Evolutionary conservation across 2,888 invertebrate species (phyloP), one percentile per base, ranked within the genome.

Genomic region (Pristionchus arcanus): DNA sequence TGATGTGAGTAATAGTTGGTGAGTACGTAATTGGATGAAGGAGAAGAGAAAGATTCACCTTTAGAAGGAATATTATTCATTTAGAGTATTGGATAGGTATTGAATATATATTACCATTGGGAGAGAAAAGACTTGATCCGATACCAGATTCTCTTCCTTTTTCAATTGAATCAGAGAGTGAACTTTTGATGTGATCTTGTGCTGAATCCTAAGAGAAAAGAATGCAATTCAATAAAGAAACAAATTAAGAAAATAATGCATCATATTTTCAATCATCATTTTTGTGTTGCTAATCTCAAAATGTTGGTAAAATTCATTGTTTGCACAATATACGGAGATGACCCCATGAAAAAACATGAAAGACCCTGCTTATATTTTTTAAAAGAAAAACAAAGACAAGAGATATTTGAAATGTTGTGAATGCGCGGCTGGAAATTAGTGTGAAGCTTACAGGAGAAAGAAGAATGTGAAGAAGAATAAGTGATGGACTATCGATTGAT

Each of bases 371-470:
- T 49, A 49, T 49, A 49, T 49, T 11, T 7, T 49, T 49, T 49
- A 11, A 11, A 49, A 7, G 42, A 49, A 9, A 37, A 28, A n/a
- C 9, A 68, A 68, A 25, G 3, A 2, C 21, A n/a, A 7, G 81
- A 81, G 13, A 37, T 16, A 19, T 34, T 31, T 9, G 19, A 42
- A 37, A 25, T 21, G 16, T 9, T 3, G 7, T 42, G 42, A 16
- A 2, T 9, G 16, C 37, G 34, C 19, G n/a, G 25, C 71, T 16
- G 71, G n/a, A 34, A 71, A 13, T 42, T 7, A 25, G 11, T 25
- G n/a, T 21, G 81, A 49, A 59, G 21, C 87, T 87, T 87, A 87
- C 87, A 16, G 87, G 87, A 19, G 71, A 87, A 49, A 71, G 49
- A 19, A 71, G 68, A 53, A 87, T 87, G 71, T 19, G 42, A 71